Base-by-base conservation (phyloP, 2,797 vertebrate genomes). In the Sebastes umbrosus region DNA sequence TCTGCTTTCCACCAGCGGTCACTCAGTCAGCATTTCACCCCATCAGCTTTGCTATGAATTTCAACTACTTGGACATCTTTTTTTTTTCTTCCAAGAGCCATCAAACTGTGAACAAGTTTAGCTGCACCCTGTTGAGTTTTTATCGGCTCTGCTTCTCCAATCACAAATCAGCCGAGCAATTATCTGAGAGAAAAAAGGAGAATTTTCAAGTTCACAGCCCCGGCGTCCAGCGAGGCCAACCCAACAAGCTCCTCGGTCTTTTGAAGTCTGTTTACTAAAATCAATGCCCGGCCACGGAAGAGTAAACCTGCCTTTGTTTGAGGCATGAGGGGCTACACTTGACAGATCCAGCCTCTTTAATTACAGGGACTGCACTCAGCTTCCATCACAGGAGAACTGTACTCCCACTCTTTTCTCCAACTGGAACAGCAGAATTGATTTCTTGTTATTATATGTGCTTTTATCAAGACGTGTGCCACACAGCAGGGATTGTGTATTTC, bases 281-380 rank as follows among this genome's bases (percentile, higher is more conserved):
- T 84, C 77, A 54, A 74, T 90, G 52, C 20, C 24, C 72, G 52
- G 54, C 8, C 66, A 60, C 34, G 75, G 68, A 79, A 52, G 82
- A 87, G 57, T 67, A 73, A 85, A 82, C 20, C 58, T 79, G 79
- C 29, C n/a, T 83, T 72, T 79, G 76, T 79, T 70, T 76, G 65
- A 64, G 55, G 66, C 27, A 24, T 3, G 3, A 76, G 31, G 22
- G 52, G 54, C 69, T 31, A 31, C 54, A 62, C 8, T 46, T 79
- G 77, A 70, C 36, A 79, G 32, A 73, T 77, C 36, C 64, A 75
- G 77, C 52, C 54, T 60, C 65, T 80, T 79, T 84, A 83, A 83
- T 87, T 67, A 74, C 77, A 80, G 25, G 73, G 59, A 59, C 24
- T 46, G 25, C 2, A 43, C 25, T 74, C 60, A 32, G 62, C 58